These are phyloP conservation scores for Trissolcus japonicus DNA, from an alignment of 2,888 invertebrate genomes.

Conservation along the genomic window DNA sequence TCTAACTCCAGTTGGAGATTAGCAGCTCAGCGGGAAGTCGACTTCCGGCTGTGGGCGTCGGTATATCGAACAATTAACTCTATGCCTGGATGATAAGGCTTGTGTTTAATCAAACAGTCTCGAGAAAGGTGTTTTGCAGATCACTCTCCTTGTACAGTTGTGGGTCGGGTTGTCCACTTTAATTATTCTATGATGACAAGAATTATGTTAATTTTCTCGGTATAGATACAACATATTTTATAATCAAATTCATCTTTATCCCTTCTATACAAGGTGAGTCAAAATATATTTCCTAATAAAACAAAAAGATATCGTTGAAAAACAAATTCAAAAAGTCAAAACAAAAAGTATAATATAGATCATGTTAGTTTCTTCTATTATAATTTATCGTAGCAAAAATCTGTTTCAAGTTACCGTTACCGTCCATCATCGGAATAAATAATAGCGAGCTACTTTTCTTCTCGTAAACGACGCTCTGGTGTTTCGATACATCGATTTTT, in stretches of 20 bases:
- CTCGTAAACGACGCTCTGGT: not conserved
- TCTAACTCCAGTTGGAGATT: conserved; percentile 47
- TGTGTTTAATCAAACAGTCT: conserved; percentile 55
- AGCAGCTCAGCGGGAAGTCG: conserved; percentile 60
- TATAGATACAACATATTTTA: not conserved
- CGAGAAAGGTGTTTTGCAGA: conserved; percentile 56
- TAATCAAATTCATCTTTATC: not conserved
- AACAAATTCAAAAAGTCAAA: conserved; percentile 2
- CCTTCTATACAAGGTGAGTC: not conserved
- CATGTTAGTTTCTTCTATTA: no score
- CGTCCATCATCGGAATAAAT: conserved; percentile 38
- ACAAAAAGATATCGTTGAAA: not conserved
- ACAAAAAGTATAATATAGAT: conserved; percentile 1
- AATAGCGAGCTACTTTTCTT: conserved; percentile 42
- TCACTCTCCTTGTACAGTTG: conserved; percentile 40
- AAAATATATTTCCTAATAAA: not conserved
- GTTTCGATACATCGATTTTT: conserved; percentile 11
- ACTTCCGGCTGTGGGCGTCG: conserved; percentile 58
- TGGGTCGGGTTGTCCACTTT: conserved; percentile 39
- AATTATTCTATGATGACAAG: conserved; percentile 48
- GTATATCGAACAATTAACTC: conserved; percentile 59
- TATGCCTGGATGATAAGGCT: conserved; percentile 54
- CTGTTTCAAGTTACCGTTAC: conserved; percentile 44
- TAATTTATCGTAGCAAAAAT: conserved; percentile 8
- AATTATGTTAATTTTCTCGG: conserved; percentile 49